Conservation (phyloP, 2,797 vertebrate species). For the Pseudochirops cupreus region DNA sequence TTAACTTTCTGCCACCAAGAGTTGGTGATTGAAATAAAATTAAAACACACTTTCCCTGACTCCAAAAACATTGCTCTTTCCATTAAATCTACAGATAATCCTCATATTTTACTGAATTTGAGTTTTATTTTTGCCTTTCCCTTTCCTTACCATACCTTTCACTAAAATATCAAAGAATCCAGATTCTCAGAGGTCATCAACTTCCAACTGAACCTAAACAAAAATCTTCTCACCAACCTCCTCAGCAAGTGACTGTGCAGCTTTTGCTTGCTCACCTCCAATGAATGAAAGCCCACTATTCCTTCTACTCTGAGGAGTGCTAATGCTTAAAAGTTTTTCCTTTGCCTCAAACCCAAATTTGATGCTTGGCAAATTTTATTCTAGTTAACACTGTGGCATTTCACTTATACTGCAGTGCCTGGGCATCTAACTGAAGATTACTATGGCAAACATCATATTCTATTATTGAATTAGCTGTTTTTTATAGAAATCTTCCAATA, state of each 20-base stretch:
- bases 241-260: neutral
- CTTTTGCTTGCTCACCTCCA: neutral
- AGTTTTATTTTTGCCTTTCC: neutral
- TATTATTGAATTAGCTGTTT: neutral
- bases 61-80: neutral
- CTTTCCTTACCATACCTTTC: neutral
- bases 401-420: neutral
- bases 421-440: neutral
- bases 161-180: neutral
- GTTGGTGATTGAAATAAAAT: neutral
- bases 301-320: neutral
- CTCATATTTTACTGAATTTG: neutral
- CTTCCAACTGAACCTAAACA: neutral
- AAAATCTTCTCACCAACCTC: neutral
- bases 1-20: neutral
- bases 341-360: neutral
- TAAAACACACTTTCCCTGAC: neutral
- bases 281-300: neutral
- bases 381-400: neutral
- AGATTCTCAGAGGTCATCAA: neutral
- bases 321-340: neutral
- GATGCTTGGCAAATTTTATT: neutral
- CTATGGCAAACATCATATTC: neutral
- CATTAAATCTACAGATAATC: neutral
- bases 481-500: neutral